Evolutionary conservation across 2,888 invertebrate genomes (phyloP).

Genomic region (Litoditis marina): DNA sequence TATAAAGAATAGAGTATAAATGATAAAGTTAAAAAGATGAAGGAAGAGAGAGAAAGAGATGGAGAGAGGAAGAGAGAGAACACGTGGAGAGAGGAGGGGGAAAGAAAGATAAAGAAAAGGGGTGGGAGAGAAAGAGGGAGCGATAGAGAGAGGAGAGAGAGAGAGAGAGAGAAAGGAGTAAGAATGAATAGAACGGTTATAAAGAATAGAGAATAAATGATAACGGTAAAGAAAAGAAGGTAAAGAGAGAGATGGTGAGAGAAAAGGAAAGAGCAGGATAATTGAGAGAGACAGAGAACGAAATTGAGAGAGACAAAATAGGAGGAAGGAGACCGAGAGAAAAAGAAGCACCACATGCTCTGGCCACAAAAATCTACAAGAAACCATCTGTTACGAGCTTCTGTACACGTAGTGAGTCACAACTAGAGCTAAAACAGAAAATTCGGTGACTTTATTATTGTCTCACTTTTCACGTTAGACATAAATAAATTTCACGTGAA

Average conservation of each 20-base stretch:
- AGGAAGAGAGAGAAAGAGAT: slow-evolving; percentile 5
- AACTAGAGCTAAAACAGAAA: no score
- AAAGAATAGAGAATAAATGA: neutral
- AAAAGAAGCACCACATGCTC: neutral
- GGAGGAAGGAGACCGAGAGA: neutral
- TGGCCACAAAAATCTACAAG: neutral
- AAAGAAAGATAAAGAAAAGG: slow-evolving; percentile 7
- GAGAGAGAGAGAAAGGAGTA: neutral
- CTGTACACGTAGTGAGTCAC: no score
- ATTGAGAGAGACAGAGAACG: neutral
- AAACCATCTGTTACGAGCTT: neutral
- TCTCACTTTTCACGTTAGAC: no score
- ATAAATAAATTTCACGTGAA: no score
- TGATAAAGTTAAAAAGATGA: slow-evolving; percentile 7
- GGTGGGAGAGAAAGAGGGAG: neutral
- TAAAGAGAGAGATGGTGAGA: neutral
- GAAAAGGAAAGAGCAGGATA: neutral
- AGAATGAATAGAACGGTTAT: neutral
- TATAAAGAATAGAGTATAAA: neutral
- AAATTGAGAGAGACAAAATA: slow-evolving; percentile 4
- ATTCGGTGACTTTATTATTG: no score
- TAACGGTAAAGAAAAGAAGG: no score
- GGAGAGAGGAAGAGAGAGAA: neutral
- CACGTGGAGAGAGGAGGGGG: neutral
- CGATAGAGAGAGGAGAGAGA: neutral